Base-by-base conservation (phyloP, 2,113 vertebrate genomes). In the Chauna torquata region DNA sequence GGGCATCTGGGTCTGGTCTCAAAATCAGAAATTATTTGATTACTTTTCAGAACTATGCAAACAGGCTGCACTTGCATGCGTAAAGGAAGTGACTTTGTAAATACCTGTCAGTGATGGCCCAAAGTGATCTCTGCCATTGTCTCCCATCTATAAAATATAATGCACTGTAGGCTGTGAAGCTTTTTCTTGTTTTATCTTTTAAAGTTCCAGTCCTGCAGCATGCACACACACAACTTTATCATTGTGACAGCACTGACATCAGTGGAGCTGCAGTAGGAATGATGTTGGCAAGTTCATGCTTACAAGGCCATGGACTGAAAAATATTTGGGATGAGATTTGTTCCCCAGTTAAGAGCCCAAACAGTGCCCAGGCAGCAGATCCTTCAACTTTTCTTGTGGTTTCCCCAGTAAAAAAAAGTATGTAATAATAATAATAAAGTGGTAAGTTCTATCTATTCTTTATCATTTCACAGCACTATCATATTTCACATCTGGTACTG, bases 311-410 rank as follows among this genome's bases (percentile, higher is more conserved):
- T 32, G 61, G 38, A 82, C 1, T 87, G 87, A 93, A 93, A 87
- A 91, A 91, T 90, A 79, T 59, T 87, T 76, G 57, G 22, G 42
- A 36, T 50, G 72, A 93, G 75, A 95, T 84, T 94, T 92, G 90
- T 90, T 95, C 58, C 58, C 27, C 52, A 79, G 70, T 77, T 79
- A 96, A 82, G 47, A 68, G 77, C 42, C 12, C 66, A 58, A 82
- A 68, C 4, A 2, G 38, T 24, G 8, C 42, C 50, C 11, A 62
- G 38, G 70, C 32, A 84, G 66, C 20, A 85, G 52, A 82, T 80
- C 59, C 47, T 76, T 95, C 54, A 84, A 70, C 40, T 77, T 91
- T 45, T 45, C 54, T 92, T 87, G 69, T 79, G 74, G 49, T 68
- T 86, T 91, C 40, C 49, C 79, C 76, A 44, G 52, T 86, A 85